Base-by-base conservation (phyloP, 2,113 vertebrate species). In the Smithornis capensis region DNA sequence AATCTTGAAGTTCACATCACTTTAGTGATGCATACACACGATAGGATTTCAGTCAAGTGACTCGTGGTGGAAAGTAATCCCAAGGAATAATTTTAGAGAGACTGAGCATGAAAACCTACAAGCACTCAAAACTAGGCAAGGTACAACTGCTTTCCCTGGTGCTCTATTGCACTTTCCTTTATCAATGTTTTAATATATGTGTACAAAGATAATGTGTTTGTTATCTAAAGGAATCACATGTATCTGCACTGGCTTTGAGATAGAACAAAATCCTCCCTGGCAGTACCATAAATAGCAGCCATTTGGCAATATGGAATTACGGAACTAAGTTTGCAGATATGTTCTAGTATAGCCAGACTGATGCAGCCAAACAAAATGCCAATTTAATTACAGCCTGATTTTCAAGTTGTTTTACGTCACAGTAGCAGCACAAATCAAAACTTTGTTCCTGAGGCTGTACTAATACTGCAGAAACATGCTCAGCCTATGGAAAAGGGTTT, bases 21-120 rank as follows among this genome's bases (percentile, higher is more conserved):
- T 78, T 63, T 2, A 35, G 27, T 0, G 1, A 60, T 31, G 23
- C 19, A 55, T 0, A 0, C 0, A 3, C 28, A 16, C 23, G 42
- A 1, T 44, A 62, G 70, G 35, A 59, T 63, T 83, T 84, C 44
- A 68, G 62, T 45, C 42, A 52, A 69, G 53, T 56, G 53, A 55
- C 29, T n/a, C 14, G 5, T 24, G n/a, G 45, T 38, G 12, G n/a
- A 64, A 84, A 57, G 12, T 18, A 75, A 92, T 49, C 12, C 44
- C 37, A 60, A 79, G 6, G 60, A 91, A 40, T 68, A 23, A 71
- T 37, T 73, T 52, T 53, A 47, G 47, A 86, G 44, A 49, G 21
- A 59, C 16, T 44, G 9, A 77, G 15, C 19, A 28, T 5, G 2
- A 27, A 44, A 69, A 21, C 16, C 31, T 38, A 17, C 0, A 1